Percentiles rank a stretch among this genome's conserved stretches.
Evolutionary conservation across 2,888 invertebrate genomes (phyloP).

Genomic region (Lepidochitona cinerea): DNA sequence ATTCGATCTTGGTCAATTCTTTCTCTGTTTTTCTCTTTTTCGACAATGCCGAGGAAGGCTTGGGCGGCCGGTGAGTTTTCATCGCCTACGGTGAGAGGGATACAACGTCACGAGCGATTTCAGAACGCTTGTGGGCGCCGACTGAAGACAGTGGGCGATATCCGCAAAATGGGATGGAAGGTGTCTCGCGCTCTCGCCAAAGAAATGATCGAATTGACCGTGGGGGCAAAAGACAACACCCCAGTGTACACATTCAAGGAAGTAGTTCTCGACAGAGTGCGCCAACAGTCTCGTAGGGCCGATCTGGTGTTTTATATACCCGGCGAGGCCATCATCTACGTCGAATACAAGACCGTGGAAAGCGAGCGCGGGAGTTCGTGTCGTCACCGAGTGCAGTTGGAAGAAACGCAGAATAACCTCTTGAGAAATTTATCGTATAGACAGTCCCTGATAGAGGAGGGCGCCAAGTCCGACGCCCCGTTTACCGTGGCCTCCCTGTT

Average conservation of each 20-base stretch:
- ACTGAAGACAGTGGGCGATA: background rate
- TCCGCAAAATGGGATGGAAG: background rate
- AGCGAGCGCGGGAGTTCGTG: background rate
- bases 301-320: background rate
- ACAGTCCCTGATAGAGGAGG: background rate
- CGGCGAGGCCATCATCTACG: background rate
- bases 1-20: background rate
- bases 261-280: background rate
- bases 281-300: background rate
- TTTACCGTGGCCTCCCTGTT: background rate
- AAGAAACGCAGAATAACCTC: background rate
- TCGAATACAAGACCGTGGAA: background rate
- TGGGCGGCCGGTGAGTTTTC: background rate
- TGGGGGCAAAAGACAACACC: background rate
- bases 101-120: background rate
- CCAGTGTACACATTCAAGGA: background rate
- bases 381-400: background rate
- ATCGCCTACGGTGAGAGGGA: background rate
- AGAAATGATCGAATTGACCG: background rate
- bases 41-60: background rate
- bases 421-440: background rate
- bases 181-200: background rate
- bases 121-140: background rate
- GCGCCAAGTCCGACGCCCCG: background rate
- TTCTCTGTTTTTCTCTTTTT: background rate